Base-by-base conservation (phyloP, 2,888 invertebrate genomes). In the Eupithecia tripunctaria region DNA sequence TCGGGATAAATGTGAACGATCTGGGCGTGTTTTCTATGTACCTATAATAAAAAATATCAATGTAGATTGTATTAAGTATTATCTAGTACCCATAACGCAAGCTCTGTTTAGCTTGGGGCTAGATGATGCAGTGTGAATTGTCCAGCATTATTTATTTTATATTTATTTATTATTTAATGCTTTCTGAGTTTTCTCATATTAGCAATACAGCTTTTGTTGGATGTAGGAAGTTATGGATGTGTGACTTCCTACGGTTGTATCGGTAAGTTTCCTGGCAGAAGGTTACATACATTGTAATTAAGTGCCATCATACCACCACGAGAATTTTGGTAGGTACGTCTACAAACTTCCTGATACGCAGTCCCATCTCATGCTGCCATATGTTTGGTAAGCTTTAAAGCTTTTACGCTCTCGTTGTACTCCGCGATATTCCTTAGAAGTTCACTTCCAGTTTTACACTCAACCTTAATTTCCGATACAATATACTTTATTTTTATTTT, bases 111-210 rank as follows among this genome's bases (percentile, higher is more conserved):
- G n/a, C n/a, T n/a, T n/a, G n/a, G n/a, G n/a, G n/a, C n/a, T n/a
- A n/a, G n/a, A n/a, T n/a, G n/a, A n/a, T n/a, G n/a, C n/a, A n/a
- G n/a, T n/a, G n/a, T n/a, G n/a, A n/a, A n/a, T n/a, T n/a, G n/a
- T n/a, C n/a, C n/a, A n/a, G n/a, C n/a, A n/a, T n/a, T n/a, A n/a
- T n/a, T n/a, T n/a, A n/a, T n/a, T n/a, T n/a, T n/a, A n/a, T n/a
- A n/a, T n/a, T n/a, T n/a, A n/a, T n/a, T n/a, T n/a, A n/a, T n/a
- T n/a, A n/a, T n/a, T n/a, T n/a, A 72, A 65, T 43, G 47, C 72
- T 75, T 71, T 73, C 69, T 75, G 47, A 41, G 56, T 76, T 75
- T 73, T 67, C 67, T 73, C 72, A 70, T 70, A 73, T 68, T 5
- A 68, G 56, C 68, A 70, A 78, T 78, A 51, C 6, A 73, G 68